A percentile compares a stretch with the other conserved stretches of the same genome.
These are phyloP conservation scores for Dendrocopos noguchii DNA, from an alignment of 2,113 vertebrate species.

Conservation along the genomic window DNA sequence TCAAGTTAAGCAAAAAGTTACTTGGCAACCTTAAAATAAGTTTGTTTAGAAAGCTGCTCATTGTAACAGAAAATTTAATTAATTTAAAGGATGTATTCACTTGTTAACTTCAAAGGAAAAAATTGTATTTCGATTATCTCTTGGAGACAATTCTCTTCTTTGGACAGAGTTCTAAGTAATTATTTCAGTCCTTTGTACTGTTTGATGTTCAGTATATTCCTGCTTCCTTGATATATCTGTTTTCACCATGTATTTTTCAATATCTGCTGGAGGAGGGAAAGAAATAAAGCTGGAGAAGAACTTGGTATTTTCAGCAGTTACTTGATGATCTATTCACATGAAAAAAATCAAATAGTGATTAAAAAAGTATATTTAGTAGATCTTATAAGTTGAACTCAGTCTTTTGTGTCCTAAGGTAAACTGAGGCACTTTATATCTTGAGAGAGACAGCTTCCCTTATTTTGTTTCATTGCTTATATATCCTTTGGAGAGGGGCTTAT, in stretches of 20 bases:
- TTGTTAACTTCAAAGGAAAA: neutral
- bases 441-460: neutral
- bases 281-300: neutral
- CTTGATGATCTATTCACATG: neutral
- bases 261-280: neutral
- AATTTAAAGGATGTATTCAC: too few relatives aligned
- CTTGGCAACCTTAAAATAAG: neutral
- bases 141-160: neutral
- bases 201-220: neutral
- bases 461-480: neutral
- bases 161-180: slow-evolving; percentile 29
- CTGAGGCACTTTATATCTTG: neutral
- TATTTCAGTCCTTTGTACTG: neutral
- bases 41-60: neutral
- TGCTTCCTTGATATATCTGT: neutral
- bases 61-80: neutral
- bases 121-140: neutral
- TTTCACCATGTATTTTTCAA: slow-evolving; percentile 2
- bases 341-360: neutral
- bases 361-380: neutral
- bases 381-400: neutral
- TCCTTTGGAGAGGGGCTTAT: neutral
- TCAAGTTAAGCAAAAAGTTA: neutral
- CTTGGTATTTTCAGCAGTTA: neutral
- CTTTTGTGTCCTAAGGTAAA: neutral